Percentiles rank a stretch among this genome's conserved stretches.
phyloP scores from a whole-genome alignment of 2,113 vertebrate species.

The Tapirus terrestris region DNA sequence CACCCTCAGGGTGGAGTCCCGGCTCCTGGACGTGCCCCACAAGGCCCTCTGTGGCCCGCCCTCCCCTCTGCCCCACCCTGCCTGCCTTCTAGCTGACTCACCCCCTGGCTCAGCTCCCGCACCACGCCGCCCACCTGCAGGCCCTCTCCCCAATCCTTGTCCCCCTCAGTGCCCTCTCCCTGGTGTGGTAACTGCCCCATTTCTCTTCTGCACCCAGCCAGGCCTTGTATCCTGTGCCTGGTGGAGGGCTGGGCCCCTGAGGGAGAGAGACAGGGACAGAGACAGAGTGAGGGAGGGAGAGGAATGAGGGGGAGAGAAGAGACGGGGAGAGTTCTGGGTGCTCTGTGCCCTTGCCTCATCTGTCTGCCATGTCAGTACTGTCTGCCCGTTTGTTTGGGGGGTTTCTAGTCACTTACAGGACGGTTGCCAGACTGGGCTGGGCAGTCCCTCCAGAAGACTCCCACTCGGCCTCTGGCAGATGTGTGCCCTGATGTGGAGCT shows the following conservation, averaged over 20 bases:
- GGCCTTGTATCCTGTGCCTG: background rate
- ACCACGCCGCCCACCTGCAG: rapidly evolving
- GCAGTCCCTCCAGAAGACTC: background rate
- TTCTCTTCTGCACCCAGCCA: too few relatives aligned
- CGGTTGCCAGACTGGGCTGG: background rate
- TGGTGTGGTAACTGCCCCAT: background rate
- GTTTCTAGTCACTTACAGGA: background rate
- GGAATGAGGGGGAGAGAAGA: background rate
- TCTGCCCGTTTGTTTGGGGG: background rate
- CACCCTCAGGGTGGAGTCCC: background rate
- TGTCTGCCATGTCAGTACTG: rapidly evolving
- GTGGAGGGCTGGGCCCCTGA: background rate
- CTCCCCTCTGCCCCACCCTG: background rate
- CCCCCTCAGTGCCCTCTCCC: background rate
- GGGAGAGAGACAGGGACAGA: background rate
- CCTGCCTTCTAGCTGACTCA: background rate
- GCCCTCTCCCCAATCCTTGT: background rate
- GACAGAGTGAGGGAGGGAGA: too few relatives aligned
- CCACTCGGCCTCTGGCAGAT: background rate
- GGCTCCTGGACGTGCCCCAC: background rate
- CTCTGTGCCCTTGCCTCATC: background rate
- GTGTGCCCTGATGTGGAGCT: background rate
- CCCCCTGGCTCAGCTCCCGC: too few relatives aligned
- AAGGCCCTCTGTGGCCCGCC: background rate
- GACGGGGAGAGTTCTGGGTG: background rate